Conservation (phyloP, 37 sponge, comb jelly and placozoan species). For the Amphimedon queenslandica region DNA sequence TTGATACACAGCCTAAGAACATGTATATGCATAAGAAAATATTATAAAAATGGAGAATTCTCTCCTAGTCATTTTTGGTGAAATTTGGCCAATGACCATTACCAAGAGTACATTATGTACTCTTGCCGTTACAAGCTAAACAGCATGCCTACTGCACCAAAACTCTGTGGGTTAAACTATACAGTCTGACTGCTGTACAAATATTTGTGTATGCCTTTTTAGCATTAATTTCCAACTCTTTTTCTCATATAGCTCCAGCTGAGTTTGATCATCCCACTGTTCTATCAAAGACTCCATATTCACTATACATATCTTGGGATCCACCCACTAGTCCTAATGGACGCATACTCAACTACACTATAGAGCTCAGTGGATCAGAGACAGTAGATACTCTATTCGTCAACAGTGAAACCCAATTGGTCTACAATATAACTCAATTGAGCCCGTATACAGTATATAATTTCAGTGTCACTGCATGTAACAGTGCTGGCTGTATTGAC, state of each 20-base stretch:
- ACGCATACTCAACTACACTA: conserved; percentile 46
- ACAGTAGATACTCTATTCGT: neutral
- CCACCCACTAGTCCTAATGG: conserved; percentile 54
- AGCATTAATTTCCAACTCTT: no score
- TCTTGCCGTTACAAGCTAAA: no score
- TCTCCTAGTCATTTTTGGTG: no score
- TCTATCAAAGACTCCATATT: conserved; percentile 1
- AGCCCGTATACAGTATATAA: conserved; percentile 69
- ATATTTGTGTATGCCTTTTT: no score
- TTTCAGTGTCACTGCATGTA: conserved; percentile 65
- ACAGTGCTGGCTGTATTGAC: conserved; percentile 62
- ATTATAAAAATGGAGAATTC: no score
- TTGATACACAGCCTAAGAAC: no score
- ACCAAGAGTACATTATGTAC: no score
- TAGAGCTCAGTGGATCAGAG: conserved; percentile 8
- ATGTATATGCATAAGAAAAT: no score
- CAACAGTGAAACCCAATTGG: conserved; percentile 1
- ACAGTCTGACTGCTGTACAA: no score
- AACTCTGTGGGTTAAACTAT: no score
- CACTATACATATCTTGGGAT: conserved; percentile 49
- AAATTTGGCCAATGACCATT: no score
- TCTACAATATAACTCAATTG: conserved; percentile 42
- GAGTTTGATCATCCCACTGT: conserved; percentile 39
- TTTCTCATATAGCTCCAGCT: conserved; percentile 29
- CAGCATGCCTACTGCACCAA: no score